These are phyloP conservation scores for Heliconius ismenius DNA, from an alignment of 2,888 invertebrate genomes.

Conservation along the genomic window DNA sequence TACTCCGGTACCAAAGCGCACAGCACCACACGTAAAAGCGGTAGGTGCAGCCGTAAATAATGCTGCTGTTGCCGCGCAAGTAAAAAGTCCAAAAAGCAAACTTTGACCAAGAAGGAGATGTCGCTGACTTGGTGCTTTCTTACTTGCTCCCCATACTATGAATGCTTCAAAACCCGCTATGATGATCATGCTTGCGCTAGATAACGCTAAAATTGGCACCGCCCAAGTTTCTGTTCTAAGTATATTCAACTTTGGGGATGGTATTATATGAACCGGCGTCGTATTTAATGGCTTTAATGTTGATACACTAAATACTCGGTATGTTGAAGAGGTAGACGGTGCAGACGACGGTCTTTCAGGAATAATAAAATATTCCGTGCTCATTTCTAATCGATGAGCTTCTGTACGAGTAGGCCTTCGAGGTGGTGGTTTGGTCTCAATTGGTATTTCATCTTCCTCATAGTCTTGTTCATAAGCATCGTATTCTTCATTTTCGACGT, in stretches of 20 bases:
- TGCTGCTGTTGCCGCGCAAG: slow-evolving; percentile 90
- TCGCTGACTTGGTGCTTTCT: slow-evolving; percentile 90
- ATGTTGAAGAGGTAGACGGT: slow-evolving; percentile 60
- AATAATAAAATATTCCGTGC: slow-evolving; percentile 91
- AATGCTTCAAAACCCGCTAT: slow-evolving; percentile 94
- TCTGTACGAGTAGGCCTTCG: slow-evolving; percentile 71
- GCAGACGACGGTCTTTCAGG: slow-evolving; percentile 79
- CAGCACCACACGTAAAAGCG: slow-evolving; percentile 89
- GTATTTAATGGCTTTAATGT: slow-evolving; percentile 55
- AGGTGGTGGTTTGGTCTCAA: slow-evolving; percentile 59
- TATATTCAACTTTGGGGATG: slow-evolving; percentile 61
- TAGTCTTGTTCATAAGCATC: slow-evolving; percentile 67
- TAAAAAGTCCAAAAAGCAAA: slow-evolving; percentile 90
- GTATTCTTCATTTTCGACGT: slow-evolving; percentile 63
- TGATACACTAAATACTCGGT: slow-evolving; percentile 59
- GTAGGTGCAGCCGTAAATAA: slow-evolving; percentile 90
- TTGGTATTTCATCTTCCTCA: slow-evolving; percentile 55
- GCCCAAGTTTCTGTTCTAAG: slow-evolving; percentile 93
- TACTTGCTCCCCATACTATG: slow-evolving; percentile 90
- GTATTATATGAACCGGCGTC: slow-evolving; percentile 51
- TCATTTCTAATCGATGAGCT: slow-evolving; percentile 87
- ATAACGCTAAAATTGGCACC: slow-evolving; percentile 91
- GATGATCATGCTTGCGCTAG: slow-evolving; percentile 91
- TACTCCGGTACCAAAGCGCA: slow-evolving; percentile 91
- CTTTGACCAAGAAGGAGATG: slow-evolving; percentile 94